Evolutionary conservation across 2,888 invertebrate species (phyloP), one percentile per base, ranked within the genome.

Genomic region (Macrophya annulata): DNA sequence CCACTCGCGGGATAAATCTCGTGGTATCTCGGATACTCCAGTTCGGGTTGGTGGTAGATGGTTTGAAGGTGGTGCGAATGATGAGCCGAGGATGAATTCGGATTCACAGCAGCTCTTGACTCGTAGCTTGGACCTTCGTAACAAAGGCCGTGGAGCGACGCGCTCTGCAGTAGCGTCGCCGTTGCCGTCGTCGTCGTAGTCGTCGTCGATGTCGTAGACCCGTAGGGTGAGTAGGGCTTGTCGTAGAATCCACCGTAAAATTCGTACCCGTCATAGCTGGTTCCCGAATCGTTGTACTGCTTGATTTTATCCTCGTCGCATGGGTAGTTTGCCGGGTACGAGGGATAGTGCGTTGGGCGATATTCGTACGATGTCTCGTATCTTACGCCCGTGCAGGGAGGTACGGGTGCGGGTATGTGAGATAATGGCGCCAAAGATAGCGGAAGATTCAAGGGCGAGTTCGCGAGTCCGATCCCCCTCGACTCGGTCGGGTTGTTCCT

Each of bases 251-350:
- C 71, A 31, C 45, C 83, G 31, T 83, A 71, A 48, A 21, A 17
- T 48, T 68, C 83, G 10, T 83, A 83, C 4, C 83, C 71, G 1
- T 68, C 68, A 15, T 68, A 83, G 31, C 48, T 15, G 0, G 21
- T 68, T 25, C 48, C 83, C 1, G 81, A 62, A n/a, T 92, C 90
- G 87, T 92, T 91, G 86, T 92, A 92, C 89, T 92, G 92, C 84
- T 92, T 91, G 87, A 88, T 90, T 31, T 84, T 86, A 86, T 51
- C 72, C 10, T 93, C 93, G 84, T 93, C 93, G 89, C 93, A 93
- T 21, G 93, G 93, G 86, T 93, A 93, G 87, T 93, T 93, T 0
- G 93, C 90, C 65, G 93, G 93, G 85, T 93, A 93, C 85, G 93
- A 93, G 85, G 93, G 93, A 85, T 93, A 93, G 85, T 93, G 92